A percentile compares a stretch with the other conserved stretches of the same genome.
Conservation (phyloP, 2,113 vertebrate species). For the Psilopogon haemacephalus region DNA sequence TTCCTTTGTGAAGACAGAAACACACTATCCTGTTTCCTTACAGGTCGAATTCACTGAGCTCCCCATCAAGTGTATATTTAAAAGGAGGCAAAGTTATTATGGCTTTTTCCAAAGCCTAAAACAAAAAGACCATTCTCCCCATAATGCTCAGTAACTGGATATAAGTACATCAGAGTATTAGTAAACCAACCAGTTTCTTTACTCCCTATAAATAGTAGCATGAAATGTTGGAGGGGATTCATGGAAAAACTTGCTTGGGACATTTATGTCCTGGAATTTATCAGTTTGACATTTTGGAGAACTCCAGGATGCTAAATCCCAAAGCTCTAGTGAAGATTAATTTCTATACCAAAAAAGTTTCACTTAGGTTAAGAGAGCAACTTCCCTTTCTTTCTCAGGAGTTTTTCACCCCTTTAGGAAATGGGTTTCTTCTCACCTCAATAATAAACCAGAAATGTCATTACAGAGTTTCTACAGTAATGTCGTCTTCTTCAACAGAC, state of each 20-base stretch:
- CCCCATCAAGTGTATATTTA: background rate
- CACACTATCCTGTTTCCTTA: constrained; percentile 4
- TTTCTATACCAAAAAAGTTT: background rate
- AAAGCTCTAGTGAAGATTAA: background rate
- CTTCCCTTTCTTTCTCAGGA: background rate
- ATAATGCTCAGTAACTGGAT: background rate
- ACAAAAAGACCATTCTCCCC: constrained; percentile 14
- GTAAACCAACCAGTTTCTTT: background rate
- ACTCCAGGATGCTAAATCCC: background rate
- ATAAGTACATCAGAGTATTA: background rate
- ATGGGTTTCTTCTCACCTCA: background rate
- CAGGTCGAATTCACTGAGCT: background rate
- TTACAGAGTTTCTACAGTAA: background rate
- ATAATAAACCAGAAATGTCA: background rate
- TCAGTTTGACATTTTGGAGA: background rate
- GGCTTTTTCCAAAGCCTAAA: constrained; percentile 16
- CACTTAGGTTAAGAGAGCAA: background rate
- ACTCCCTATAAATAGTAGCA: background rate
- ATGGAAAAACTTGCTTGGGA: background rate
- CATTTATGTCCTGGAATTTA: background rate
- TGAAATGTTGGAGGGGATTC: background rate
- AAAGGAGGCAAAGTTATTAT: background rate
- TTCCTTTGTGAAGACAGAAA: constrained; percentile 33
- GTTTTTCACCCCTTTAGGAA: background rate
- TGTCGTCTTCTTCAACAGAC: background rate